Base-by-base conservation (phyloP, 2,797 vertebrate genomes). In the Pseudochirops corinnae region DNA sequence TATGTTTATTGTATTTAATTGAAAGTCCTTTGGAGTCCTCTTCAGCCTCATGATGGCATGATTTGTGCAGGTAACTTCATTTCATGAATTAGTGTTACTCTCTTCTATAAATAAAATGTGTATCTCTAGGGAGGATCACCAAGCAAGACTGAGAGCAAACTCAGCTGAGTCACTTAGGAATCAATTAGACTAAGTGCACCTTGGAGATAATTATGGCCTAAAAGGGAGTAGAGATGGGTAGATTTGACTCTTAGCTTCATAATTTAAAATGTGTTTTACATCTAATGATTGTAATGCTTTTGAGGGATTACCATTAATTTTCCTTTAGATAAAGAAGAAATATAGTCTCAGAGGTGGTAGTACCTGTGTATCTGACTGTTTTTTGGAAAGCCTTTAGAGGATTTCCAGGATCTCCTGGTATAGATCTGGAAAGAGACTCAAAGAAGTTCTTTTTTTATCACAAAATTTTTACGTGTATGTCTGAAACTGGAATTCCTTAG, bases 301-400 rank as follows among this genome's bases (percentile, higher is more conserved):
- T 26, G 52, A 10, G 95, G 5, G 2, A 92, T 13, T 96, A 3
- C 1, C 33, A 55, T 95, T 94, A 56, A 94, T 92, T 62, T 92
- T 33, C n/a, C 18, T 39, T 91, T 50, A 90, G 0, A 92, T 4
- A 6, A 93, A 21, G 14, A 55, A 97, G 91, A 93, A 92, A 90
- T 55, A 95, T 21, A 94, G 62, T 0, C 56, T 94, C 11, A 39
- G 7, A 62, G 46, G 93, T 95, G 67, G 0, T 33, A 82, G 29
- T 21, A 1, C 93, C 39, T 93, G 16, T 4, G 5, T 62, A 90
- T 52, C 7, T 96, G 18, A 95, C n/a, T 92, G 1, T 46, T 95
- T 95, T 95, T 94, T 92, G 9, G 13, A 96, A 97, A 96, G n/a
- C 24, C 53, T 95, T 96, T 95, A n/a, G 56, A 74, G 82, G 0